Evolutionary conservation across 2,888 invertebrate genomes (phyloP).

Genomic region (Cynaeus angustus): DNA sequence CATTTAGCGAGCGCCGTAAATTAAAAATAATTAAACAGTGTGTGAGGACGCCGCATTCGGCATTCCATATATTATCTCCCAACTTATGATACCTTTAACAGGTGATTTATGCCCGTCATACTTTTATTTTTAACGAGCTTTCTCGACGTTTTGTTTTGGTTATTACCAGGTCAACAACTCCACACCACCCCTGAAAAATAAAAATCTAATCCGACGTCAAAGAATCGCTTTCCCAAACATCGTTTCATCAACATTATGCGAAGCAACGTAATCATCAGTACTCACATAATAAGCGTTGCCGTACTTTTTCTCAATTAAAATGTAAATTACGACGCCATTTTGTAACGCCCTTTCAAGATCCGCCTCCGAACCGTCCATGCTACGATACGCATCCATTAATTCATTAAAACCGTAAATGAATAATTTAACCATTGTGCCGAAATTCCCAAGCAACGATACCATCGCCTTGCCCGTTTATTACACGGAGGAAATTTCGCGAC

Average conservation of each 20-base stretch:
- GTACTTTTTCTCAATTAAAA: constrained; percentile 66
- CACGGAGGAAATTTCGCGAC: constrained; percentile 6
- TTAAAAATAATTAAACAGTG: constrained; percentile 69
- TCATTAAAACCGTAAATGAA: constrained; percentile 56
- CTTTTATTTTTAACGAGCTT: constrained; percentile 51
- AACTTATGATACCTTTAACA: constrained; percentile 57
- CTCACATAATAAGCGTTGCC: constrained; percentile 50
- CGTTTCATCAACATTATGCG: constrained; percentile 33
- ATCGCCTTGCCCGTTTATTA: constrained; percentile 4
- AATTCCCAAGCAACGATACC: constrained; percentile 29
- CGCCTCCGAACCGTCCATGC: constrained; percentile 62
- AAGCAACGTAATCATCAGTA: constrained; percentile 42
- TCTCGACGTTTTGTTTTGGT: constrained; percentile 39
- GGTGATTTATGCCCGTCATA: constrained; percentile 55
- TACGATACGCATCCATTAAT: constrained; percentile 63
- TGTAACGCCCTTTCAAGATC: constrained; percentile 65
- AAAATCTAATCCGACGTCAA: background rate
- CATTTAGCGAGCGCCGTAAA: constrained; percentile 66
- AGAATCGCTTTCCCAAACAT: constrained; percentile 5
- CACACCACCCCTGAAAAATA: background rate
- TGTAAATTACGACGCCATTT: constrained; percentile 67
- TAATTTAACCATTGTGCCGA: constrained; percentile 46
- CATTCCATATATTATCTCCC: constrained; percentile 58
- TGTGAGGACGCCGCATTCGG: constrained; percentile 57
- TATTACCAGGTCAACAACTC: constrained; percentile 41